phyloP scores from a whole-genome alignment of 2,113 vertebrate genomes.

The Chelonoidis abingdonii region DNA sequence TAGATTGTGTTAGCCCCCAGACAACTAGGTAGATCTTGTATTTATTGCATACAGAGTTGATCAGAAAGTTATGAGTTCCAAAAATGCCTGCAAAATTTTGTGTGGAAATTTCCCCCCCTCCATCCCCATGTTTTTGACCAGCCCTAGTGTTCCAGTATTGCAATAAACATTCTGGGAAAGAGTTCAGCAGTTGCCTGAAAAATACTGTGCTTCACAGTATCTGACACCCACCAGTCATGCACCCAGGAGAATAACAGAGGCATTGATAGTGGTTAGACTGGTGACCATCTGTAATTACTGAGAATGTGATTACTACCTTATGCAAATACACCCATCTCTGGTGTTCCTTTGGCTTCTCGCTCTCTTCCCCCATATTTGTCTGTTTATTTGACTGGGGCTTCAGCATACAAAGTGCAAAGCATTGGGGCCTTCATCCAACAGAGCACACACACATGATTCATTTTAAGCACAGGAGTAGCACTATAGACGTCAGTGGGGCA shows the following conservation, averaged over 20 bases:
- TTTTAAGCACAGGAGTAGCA: background rate
- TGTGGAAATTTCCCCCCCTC: too few relatives aligned
- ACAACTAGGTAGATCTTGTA: too few relatives aligned
- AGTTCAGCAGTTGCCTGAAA: background rate
- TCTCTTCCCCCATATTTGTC: background rate
- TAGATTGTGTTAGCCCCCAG: too few relatives aligned
- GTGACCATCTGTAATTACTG: background rate
- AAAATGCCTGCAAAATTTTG: too few relatives aligned
- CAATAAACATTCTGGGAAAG: background rate
- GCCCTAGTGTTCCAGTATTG: background rate
- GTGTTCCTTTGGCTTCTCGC: background rate
- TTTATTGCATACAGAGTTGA: too few relatives aligned
- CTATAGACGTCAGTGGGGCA: background rate
- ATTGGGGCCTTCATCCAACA: background rate
- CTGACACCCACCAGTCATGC: background rate
- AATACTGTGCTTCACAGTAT: background rate
- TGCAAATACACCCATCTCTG: background rate
- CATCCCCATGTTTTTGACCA: too few relatives aligned
- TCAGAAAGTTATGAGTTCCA: too few relatives aligned
- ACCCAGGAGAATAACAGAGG: background rate
- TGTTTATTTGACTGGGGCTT: background rate
- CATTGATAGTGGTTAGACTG: background rate
- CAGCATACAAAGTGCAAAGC: background rate
- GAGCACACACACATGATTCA: rapidly evolving
- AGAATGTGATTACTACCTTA: background rate